A percentile compares a stretch with the other conserved stretches of the same genome.
Conservation (phyloP, 2,113 vertebrate genomes). For the Hippopotamus amphibius region DNA sequence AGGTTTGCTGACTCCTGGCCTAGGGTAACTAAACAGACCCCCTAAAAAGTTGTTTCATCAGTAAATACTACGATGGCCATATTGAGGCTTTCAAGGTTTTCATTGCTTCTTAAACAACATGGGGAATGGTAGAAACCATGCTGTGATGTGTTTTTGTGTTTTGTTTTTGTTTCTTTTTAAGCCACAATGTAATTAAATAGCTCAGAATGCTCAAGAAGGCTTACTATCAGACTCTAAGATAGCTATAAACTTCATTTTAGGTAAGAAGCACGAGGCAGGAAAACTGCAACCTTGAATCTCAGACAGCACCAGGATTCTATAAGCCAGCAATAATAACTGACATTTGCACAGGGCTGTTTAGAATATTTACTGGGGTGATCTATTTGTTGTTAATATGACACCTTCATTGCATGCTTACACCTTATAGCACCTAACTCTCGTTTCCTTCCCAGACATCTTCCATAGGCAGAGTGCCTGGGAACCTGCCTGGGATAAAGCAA, state of each 20-base stretch:
- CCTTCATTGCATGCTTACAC: neutral
- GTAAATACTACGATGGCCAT: neutral
- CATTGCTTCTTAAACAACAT: slow-evolving; percentile 50
- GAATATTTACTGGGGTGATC: neutral
- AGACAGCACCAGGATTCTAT: neutral
- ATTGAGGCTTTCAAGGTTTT: slow-evolving; percentile 16
- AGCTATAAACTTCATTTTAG: slow-evolving; percentile 44
- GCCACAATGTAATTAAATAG: slow-evolving; percentile 33
- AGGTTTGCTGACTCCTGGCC: neutral
- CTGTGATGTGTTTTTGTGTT: neutral
- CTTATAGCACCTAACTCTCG: neutral
- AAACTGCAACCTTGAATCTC: neutral
- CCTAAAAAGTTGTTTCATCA: slow-evolving; percentile 37
- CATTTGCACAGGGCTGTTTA: neutral
- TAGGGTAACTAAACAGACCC: slow-evolving; percentile 23
- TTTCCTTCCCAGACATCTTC: neutral
- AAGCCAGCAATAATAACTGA: neutral
- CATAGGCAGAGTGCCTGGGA: neutral
- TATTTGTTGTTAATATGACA: neutral
- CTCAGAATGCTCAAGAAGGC: slow-evolving; percentile 27
- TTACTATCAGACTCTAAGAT: slow-evolving; percentile 1
- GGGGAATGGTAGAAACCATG: neutral
- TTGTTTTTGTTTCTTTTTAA: slow-evolving; percentile 16
- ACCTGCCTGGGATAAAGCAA: neutral
- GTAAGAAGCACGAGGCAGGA: slow-evolving; percentile 4